Conservation (phyloP, 2,113 vertebrate species). For the Salvelinus alpinus region DNA sequence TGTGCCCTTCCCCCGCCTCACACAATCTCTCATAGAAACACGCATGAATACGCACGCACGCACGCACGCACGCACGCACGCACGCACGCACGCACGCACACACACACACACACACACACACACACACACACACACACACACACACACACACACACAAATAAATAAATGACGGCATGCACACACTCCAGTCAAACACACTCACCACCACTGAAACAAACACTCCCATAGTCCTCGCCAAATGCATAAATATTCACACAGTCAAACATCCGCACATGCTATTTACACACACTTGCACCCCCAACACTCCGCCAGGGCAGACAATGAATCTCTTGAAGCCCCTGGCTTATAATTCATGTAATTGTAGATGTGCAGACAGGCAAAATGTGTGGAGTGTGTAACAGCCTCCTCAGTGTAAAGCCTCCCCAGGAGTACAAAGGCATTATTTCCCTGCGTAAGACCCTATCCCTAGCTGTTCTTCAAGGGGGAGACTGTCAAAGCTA, state of each 20-base stretch:
- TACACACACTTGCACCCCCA: not conserved
- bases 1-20: conserved; percentile 12
- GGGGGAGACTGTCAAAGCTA: conserved; percentile 39
- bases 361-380: conserved; percentile 62
- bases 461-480: conserved; percentile 27
- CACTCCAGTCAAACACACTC: not conserved
- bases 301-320: conserved; percentile 36
- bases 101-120: conserved; percentile 20
- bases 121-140: conserved; percentile 9
- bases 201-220: no score
- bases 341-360: conserved; percentile 66
- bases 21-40: conserved; percentile 24
- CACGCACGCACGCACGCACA: no score
- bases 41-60: not conserved
- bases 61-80: conserved; percentile 8
- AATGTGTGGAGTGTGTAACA: conserved; percentile 47
- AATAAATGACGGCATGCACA: not conserved
- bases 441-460: conserved; percentile 29
- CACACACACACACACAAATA: not conserved
- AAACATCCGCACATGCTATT: not conserved
- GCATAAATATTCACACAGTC: not conserved
- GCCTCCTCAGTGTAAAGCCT: conserved; percentile 28
- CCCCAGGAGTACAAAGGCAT: conserved; percentile 37
- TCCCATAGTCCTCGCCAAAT: no score
- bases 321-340: conserved; percentile 50